Conservation (phyloP, 2,113 vertebrate genomes). For the Lophotis ruficrista region DNA sequence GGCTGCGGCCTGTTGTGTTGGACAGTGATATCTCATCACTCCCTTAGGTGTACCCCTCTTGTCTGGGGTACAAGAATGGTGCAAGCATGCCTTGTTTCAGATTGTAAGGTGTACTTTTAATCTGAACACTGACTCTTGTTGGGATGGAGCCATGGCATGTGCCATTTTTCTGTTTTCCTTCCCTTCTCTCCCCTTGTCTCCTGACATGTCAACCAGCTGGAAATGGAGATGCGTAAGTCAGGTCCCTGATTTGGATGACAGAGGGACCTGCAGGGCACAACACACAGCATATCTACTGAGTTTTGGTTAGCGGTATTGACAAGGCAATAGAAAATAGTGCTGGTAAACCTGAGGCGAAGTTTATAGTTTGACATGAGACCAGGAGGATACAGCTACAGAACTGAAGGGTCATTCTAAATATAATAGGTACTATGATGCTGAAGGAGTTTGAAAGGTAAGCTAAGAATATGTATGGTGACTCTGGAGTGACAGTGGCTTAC, state of each 20-base stretch:
- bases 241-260: background rate
- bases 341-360: background rate
- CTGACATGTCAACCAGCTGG: background rate
- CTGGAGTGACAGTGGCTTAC: background rate
- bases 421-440: background rate
- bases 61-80: background rate
- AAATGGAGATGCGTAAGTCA: background rate
- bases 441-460: background rate
- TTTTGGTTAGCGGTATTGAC: background rate
- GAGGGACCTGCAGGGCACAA: background rate
- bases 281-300: background rate
- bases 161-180: background rate
- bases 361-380: background rate
- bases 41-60: background rate
- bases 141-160: background rate
- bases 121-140: background rate
- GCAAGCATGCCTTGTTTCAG: background rate
- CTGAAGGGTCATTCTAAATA: background rate
- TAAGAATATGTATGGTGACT: background rate
- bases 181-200: background rate
- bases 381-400: background rate
- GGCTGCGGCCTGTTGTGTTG: background rate
- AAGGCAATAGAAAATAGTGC: background rate
- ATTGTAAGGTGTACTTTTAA: background rate
- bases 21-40: background rate